Percentiles rank a stretch among this genome's conserved stretches.
phyloP scores from a whole-genome alignment of 2,113 vertebrate species.

The Paradisaea rubra region DNA sequence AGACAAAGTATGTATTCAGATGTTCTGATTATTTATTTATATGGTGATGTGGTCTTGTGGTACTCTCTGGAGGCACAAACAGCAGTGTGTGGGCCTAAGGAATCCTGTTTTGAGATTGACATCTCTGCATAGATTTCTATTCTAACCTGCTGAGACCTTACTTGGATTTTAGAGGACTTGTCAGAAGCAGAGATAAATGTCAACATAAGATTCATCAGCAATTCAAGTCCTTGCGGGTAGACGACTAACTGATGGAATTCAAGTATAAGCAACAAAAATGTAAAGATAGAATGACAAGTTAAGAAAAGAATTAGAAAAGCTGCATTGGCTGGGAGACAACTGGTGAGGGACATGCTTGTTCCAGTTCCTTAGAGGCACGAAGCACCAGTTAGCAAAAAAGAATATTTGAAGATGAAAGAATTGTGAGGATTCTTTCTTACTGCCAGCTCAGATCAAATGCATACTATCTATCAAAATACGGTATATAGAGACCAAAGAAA shows the following conservation, averaged over 20 bases:
- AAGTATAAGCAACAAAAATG: background rate
- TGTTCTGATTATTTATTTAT: background rate
- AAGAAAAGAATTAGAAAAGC: background rate
- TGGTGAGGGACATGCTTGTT: background rate
- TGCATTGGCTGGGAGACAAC: background rate
- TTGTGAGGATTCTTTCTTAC: background rate
- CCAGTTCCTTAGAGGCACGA: background rate
- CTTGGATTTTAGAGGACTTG: background rate
- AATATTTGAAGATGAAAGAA: background rate
- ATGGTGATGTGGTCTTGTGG: background rate
- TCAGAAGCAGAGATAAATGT: background rate
- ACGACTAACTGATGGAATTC: background rate
- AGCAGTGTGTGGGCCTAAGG: background rate
- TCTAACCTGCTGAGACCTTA: background rate
- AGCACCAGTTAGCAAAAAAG: background rate
- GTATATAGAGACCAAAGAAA: background rate
- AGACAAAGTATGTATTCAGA: background rate
- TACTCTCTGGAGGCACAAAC: background rate
- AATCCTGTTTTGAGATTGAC: background rate
- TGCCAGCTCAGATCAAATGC: background rate
- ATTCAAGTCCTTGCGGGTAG: slow-evolving; percentile 27
- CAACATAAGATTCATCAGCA: background rate
- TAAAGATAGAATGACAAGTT: background rate
- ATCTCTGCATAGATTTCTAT: background rate
- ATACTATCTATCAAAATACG: background rate